Conservation (phyloP, 2,888 invertebrate genomes). For the Drosophila kokeensis region DNA sequence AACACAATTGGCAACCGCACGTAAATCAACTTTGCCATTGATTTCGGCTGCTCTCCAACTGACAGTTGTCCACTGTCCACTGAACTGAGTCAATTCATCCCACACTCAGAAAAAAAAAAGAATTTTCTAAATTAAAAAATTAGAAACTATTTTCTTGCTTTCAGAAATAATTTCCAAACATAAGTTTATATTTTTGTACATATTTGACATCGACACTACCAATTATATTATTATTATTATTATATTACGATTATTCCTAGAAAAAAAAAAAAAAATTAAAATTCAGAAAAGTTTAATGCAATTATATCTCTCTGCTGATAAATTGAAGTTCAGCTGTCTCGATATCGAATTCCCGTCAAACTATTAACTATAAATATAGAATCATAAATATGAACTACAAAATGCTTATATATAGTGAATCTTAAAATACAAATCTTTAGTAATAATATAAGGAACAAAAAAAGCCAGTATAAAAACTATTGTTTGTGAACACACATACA, state of each 20-base stretch:
- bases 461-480: no score
- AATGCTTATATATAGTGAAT: neutral
- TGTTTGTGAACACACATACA: no score
- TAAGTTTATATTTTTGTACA: neutral
- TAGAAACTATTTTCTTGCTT: neutral
- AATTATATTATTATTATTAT: neutral
- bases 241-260: neutral
- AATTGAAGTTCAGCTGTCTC: no score
- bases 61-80: slow-evolving; percentile 33
- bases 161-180: neutral
- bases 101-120: neutral
- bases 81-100: neutral
- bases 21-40: slow-evolving; percentile 78
- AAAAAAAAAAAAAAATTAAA: neutral
- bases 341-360: no score
- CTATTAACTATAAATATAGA: neutral
- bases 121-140: neutral
- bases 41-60: slow-evolving; percentile 63
- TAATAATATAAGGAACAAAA: neutral
- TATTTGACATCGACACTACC: neutral
- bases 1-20: slow-evolving; percentile 74
- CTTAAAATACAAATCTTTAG: neutral
- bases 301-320: no score
- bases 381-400: neutral
- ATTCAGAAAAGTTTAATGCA: no score